Conservation (phyloP, 2,888 invertebrate species). For the Ommatoiulus sabulosus region DNA sequence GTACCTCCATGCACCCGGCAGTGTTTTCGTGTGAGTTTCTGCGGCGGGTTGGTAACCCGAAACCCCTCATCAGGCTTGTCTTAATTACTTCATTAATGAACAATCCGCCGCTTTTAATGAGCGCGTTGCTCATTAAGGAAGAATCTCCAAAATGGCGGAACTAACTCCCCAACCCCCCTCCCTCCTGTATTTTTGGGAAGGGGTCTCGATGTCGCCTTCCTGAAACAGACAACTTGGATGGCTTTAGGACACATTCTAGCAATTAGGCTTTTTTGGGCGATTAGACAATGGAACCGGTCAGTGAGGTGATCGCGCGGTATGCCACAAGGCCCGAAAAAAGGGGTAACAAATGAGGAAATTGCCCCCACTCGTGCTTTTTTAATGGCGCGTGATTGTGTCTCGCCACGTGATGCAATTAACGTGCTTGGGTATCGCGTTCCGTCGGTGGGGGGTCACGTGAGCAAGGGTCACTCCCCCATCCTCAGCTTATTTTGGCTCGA, state of each 20-base stretch:
- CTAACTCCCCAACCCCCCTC: no score
- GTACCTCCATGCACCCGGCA: no score
- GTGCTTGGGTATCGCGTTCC: not conserved
- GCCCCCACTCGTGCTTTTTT: not conserved
- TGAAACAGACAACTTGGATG: not conserved
- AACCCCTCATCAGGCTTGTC: not conserved
- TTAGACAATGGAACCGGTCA: not conserved
- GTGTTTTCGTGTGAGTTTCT: not conserved
- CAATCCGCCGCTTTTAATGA: not conserved
- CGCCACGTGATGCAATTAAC: not conserved
- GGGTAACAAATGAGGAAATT: not conserved
- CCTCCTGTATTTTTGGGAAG: not conserved
- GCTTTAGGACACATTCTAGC: not conserved
- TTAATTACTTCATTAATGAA: not conserved
- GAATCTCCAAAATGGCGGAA: no score
- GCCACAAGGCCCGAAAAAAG: not conserved
- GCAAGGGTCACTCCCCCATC: not conserved
- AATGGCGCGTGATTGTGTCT: not conserved
- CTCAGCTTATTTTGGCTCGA: not conserved
- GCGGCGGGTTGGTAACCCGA: not conserved
- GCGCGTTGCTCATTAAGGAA: not conserved
- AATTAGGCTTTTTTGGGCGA: not conserved
- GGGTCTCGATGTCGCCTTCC: not conserved
- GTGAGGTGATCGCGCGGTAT: not conserved
- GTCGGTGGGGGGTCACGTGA: not conserved